These are phyloP conservation scores for Tenualosa ilisha DNA, from an alignment of 2,797 vertebrate genomes.

Conservation along the genomic window DNA sequence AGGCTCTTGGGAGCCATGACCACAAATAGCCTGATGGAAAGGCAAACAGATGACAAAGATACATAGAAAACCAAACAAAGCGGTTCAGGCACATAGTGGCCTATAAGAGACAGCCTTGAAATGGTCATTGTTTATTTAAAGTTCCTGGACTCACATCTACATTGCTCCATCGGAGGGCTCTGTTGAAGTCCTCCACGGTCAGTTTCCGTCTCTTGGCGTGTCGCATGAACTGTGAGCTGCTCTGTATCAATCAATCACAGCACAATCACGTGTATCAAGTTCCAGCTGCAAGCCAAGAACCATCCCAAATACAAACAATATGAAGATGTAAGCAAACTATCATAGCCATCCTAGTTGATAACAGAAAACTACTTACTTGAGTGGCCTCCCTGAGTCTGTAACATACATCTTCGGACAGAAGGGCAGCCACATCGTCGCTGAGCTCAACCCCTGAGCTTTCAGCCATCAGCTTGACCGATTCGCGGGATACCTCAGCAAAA, in stretches of 20 bases:
- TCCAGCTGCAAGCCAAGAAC: not conserved
- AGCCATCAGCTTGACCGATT: constrained; percentile 87
- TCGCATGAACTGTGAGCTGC: constrained; percentile 91
- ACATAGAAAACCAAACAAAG: not conserved
- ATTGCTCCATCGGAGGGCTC: constrained; percentile 90
- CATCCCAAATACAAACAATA: too few species aligned
- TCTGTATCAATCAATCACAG: constrained; percentile 67
- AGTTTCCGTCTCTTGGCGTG: constrained; percentile 88
- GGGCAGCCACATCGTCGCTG: constrained; percentile 81
- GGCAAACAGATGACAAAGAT: not conserved
- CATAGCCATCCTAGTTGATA: not conserved
- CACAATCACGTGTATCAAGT: not conserved
- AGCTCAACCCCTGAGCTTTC: constrained; percentile 88
- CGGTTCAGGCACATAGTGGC: not conserved
- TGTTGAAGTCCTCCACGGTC: constrained; percentile 91
- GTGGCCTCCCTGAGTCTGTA: constrained; percentile 89
- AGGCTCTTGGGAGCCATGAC: constrained; percentile 83
- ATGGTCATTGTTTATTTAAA: not conserved
- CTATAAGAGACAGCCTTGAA: not conserved
- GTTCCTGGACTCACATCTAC: constrained; percentile 76
- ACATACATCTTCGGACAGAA: constrained; percentile 91
- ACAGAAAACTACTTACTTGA: constrained; percentile 69
- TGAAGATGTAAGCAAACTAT: too few species aligned
- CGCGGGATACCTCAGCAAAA: constrained; percentile 88
- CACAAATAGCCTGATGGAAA: constrained; percentile 77